phyloP scores from a whole-genome alignment of 2,888 invertebrate genomes.

The Gisinianus flammeolus region DNA sequence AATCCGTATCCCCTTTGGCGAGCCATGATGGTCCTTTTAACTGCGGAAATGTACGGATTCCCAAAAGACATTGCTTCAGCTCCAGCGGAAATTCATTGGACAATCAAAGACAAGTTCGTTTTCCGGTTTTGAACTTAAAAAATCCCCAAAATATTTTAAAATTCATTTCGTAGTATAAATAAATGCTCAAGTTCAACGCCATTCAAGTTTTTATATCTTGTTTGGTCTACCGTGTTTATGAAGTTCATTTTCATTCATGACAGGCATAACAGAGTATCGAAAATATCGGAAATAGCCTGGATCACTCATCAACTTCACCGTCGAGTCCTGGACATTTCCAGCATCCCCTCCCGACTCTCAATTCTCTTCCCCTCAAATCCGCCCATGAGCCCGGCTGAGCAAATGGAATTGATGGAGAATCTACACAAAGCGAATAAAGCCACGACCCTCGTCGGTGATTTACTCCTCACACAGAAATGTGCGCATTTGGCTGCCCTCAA shows the following conservation, averaged over 20 bases:
- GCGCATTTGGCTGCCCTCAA: constrained; percentile 41
- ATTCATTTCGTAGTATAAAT: too few relatives aligned
- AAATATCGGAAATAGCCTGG: constrained; percentile 41
- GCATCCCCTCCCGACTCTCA: not conserved
- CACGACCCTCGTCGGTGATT: constrained; percentile 38
- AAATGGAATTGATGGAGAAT: constrained; percentile 9
- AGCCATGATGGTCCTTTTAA: constrained; percentile 39
- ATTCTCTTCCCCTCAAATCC: not conserved
- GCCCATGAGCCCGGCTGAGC: not conserved
- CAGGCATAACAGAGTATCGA: constrained; percentile 34
- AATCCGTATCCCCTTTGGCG: constrained; percentile 38
- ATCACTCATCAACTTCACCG: constrained; percentile 39
- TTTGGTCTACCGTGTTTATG: too few relatives aligned
- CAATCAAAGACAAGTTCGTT: constrained; percentile 29
- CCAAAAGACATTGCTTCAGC: constrained; percentile 19
- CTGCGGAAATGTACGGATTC: constrained; percentile 41
- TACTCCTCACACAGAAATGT: constrained; percentile 33
- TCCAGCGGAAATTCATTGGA: constrained; percentile 19
- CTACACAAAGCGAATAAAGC: constrained; percentile 42
- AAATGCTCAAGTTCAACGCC: too few relatives aligned
- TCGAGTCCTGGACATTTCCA: constrained; percentile 32
- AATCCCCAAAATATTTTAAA: too few relatives aligned
- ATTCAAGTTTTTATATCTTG: too few relatives aligned
- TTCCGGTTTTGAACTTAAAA: too few relatives aligned
- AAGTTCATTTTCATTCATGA: too few relatives aligned